Evolutionary conservation across 2,888 invertebrate genomes (phyloP).

Genomic region (Coecobrya sp.): DNA sequence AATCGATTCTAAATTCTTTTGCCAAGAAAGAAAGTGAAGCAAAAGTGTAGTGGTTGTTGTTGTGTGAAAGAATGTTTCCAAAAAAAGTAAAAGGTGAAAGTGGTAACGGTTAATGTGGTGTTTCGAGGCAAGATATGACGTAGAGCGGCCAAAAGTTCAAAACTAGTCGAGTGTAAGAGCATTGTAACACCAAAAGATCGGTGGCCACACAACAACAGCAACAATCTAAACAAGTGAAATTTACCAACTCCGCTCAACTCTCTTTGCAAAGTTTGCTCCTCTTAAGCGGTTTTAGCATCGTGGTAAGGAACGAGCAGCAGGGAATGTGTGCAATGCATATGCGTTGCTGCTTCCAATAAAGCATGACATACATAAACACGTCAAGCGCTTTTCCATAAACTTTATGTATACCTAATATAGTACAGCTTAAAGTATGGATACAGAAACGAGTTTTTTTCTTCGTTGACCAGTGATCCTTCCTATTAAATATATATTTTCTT

Average conservation of each 20-base stretch:
- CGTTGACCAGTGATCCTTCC: slow-evolving; percentile 3
- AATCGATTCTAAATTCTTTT: slow-evolving; percentile 68
- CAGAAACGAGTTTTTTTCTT: background rate
- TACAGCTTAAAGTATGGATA: background rate
- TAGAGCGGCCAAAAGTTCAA: slow-evolving; percentile 29
- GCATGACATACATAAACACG: slow-evolving; percentile 69
- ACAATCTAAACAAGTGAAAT: slow-evolving; percentile 23
- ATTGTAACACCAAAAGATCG: slow-evolving; percentile 10
- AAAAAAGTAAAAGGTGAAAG: background rate
- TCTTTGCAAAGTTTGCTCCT: slow-evolving; percentile 6
- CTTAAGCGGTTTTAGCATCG: slow-evolving; percentile 25
- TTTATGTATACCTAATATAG: background rate
- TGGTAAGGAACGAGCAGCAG: background rate
- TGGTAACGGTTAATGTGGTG: slow-evolving; percentile 30
- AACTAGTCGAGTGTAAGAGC: background rate
- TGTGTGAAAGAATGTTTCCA: slow-evolving; percentile 13
- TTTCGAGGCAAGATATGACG: background rate
- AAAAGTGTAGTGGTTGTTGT: slow-evolving; percentile 28
- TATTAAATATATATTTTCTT: background rate
- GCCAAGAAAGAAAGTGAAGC: background rate
- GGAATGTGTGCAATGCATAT: background rate
- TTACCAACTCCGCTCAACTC: background rate
- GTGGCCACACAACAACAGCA: slow-evolving; percentile 26
- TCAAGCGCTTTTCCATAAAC: slow-evolving; percentile 7
- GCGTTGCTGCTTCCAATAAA: slow-evolving; percentile 48